These are phyloP conservation scores for Trachelus iudaicus DNA, from an alignment of 2,888 invertebrate genomes.

Conservation along the genomic window DNA sequence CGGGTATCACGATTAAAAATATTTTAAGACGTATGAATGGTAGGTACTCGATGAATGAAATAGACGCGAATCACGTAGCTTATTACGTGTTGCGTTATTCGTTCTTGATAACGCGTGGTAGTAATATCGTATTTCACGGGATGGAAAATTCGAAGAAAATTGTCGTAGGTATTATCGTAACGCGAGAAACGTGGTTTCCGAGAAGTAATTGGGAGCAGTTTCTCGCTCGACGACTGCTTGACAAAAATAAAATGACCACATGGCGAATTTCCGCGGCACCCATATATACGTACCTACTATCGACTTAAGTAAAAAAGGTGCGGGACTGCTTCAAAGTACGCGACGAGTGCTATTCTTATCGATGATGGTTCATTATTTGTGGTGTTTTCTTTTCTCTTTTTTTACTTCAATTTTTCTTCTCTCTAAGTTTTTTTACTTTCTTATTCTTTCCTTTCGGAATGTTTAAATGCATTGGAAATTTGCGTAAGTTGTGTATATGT, in stretches of 20 bases:
- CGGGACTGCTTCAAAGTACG: background rate
- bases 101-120: background rate
- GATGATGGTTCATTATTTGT: background rate
- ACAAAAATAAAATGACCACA: background rate
- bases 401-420: background rate
- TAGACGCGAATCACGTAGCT: background rate
- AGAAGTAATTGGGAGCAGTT: conserved; percentile 16
- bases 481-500: background rate
- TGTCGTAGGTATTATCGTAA: background rate
- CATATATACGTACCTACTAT: background rate
- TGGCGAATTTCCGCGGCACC: background rate
- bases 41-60: background rate
- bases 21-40: background rate
- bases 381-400: background rate
- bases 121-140: background rate
- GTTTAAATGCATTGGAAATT: background rate
- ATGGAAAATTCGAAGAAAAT: background rate
- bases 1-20: background rate
- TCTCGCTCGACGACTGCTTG: conserved; percentile 1
- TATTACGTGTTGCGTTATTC: background rate
- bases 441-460: background rate
- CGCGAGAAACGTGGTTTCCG: conserved; percentile 8
- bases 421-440: background rate
- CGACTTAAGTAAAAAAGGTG: background rate
- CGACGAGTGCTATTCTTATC: background rate